Evolutionary conservation across 2,797 vertebrate species (phyloP), one percentile per base, ranked within the genome.

Genomic region (Eidolon dupreanum): DNA sequence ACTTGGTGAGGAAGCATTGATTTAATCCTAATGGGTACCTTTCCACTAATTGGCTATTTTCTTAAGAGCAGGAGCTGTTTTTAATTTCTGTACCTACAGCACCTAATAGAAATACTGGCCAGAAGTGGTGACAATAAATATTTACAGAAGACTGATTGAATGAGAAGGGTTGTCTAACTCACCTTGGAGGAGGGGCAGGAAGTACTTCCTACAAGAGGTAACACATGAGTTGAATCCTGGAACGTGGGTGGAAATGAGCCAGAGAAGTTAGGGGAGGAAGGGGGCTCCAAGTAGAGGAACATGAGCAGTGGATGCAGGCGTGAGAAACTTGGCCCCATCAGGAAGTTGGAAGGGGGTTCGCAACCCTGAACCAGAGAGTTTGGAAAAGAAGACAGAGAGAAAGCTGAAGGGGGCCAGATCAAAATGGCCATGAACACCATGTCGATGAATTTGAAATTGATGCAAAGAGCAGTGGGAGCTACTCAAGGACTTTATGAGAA

Each of bases 21-120:
- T 79, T 89, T 89, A 26, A 43, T 63, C 22, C 15, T 61, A 66
- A 51, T 13, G 28, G 63, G 11, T 61, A 19, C 12, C 31, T 63
- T 92, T 66, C n/a, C 41, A 57, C 7, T 38, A n/a, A 73, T 43
- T 55, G 75, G 28, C 59, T 90, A 4, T 90, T 93, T 96, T 93
- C 33, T 89, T 46, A 79, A 68, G 73, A 79, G 28, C 78, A 66
- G 26, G 53, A 31, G 41, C 24, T 83, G 15, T 31, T 77, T 96
- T 78, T 71, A 15, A 88, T 33, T 84, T 85, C 43, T 84, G 33
- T 73, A 16, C 43, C 15, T 20, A 83, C 7, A 65, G 46, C 33
- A 66, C 63, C 71, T 88, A 33, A 12, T 22, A 55, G 49, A 65
- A n/a, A 13, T 84, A 31, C 55, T 79, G 51, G 78, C n/a, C 43